Conservation (phyloP, 2,888 invertebrate species). For the Latrodectus elegans region DNA sequence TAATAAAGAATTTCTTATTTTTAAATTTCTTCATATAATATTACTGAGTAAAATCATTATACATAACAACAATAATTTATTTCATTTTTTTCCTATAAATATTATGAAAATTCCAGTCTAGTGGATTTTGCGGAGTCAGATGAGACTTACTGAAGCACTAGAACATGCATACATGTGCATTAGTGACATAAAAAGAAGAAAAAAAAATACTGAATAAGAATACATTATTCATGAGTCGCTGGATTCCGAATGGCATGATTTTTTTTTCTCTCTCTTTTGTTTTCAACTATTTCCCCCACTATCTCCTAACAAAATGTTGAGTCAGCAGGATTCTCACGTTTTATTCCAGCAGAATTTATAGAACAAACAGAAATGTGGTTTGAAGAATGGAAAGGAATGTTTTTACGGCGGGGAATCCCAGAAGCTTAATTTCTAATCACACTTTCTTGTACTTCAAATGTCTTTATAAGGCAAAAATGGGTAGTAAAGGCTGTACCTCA, state of each 20-base stretch:
- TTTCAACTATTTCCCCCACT: conserved; percentile 10
- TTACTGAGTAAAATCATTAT: no score
- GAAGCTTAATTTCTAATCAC: conserved; percentile 57
- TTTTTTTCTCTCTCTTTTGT: conserved; percentile 21
- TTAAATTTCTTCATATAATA: no score
- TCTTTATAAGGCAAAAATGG: not conserved
- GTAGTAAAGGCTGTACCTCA: not conserved
- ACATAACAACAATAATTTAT: no score
- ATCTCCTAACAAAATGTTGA: conserved; percentile 30
- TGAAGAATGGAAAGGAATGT: conserved; percentile 16
- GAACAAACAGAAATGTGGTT: conserved; percentile 32
- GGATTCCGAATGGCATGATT: not conserved
- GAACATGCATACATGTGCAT: not conserved
- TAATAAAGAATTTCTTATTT: no score
- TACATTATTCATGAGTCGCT: conserved; percentile 40
- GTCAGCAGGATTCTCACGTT: conserved; percentile 55
- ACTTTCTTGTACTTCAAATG: conserved; percentile 5
- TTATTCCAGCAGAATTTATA: conserved; percentile 8
- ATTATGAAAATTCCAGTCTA: not conserved
- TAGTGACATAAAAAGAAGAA: conserved; percentile 1
- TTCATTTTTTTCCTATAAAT: no score
- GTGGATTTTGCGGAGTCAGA: not conserved
- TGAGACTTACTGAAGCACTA: not conserved
- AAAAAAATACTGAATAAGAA: conserved; percentile 5
- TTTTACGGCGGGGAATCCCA: not conserved